Base-by-base conservation (phyloP, 2,797 vertebrate species). In the Spatula versicolor region DNA sequence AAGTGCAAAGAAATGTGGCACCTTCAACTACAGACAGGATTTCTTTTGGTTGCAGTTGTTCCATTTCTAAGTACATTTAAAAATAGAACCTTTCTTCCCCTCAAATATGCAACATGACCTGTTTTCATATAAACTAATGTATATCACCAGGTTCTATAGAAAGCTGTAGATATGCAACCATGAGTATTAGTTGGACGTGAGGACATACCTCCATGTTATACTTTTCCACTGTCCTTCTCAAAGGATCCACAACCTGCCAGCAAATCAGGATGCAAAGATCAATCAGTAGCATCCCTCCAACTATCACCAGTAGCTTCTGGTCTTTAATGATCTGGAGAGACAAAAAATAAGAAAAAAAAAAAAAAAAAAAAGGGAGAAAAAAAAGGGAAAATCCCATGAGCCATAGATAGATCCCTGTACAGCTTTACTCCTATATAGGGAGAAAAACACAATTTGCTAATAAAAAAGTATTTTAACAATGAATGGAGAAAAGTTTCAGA, bases 181-280 rank as follows among this genome's bases (percentile, higher is more conserved):
- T 13, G 77, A 88, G 50, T 22, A 86, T 60, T 78, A 78, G 21
- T 92, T 76, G 79, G 76, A 28, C 68, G 88, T 89, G 85, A 94
- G 91, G 92, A 96, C 98, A 95, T 98, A 99, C 99, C 99, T 99
- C 99, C 98, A 99, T 98, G 98, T 98, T 99, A 98, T 99, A 99
- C 91, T 98, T 98, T 97, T 99, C 99, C 96, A 99, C 99, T 3
- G 99, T 99, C 97, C 99, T 99, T 97, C 98, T 99, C 95, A 99
- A 98, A 28, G 99, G 99, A 97, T 99, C 99, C 96, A 99, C 99
- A 67, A 99, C 99, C 98, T 99, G 99, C 99, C 99, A 99, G 98
- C 99, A 99, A 98, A 99, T 99, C 95, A 99, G 98, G 98, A 99
- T 99, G 98, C 99, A 99, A 93, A 99, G 98, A 98, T 99, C 99